Percentiles rank a stretch among this genome's conserved stretches.
Conservation (phyloP, 2,888 invertebrate species). For the Tenthredo livida region DNA sequence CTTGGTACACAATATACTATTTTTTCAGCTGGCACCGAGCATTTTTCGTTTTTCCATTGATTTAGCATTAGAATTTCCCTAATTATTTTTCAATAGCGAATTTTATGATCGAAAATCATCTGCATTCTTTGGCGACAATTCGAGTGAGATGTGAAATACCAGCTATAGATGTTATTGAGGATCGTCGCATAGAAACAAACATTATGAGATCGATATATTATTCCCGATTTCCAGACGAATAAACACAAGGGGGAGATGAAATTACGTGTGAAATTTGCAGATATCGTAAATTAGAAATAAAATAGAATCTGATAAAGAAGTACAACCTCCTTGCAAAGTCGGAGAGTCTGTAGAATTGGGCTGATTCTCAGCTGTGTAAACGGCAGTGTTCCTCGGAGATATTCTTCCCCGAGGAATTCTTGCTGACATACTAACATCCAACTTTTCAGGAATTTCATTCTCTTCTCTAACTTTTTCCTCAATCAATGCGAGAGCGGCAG, state of each 20-base stretch:
- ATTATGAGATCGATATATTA: no score
- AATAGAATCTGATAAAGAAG: not conserved
- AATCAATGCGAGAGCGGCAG: conserved; percentile 85
- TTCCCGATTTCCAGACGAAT: not conserved
- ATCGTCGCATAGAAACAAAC: no score
- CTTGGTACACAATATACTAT: no score
- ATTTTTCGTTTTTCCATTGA: no score
- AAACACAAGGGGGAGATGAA: not conserved
- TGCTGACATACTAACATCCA: conserved; percentile 59
- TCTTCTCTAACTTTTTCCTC: conserved; percentile 83
- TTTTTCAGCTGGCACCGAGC: no score
- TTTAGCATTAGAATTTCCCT: no score
- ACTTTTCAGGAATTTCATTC: conserved; percentile 59
- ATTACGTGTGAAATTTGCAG: not conserved
- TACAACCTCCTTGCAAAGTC: not conserved
- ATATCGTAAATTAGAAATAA: not conserved
- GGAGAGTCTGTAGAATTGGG: conserved; percentile 14
- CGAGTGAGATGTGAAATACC: no score
- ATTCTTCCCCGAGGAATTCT: conserved; percentile 65
- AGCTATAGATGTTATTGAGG: no score
- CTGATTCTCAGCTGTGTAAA: conserved; percentile 54
- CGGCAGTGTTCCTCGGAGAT: conserved; percentile 59
- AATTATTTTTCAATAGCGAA: no score
- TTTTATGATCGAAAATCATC: no score
- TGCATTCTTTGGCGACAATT: no score